Evolutionary conservation across 2,888 invertebrate genomes (phyloP).

Genomic region (Rhamnusium bicolor): DNA sequence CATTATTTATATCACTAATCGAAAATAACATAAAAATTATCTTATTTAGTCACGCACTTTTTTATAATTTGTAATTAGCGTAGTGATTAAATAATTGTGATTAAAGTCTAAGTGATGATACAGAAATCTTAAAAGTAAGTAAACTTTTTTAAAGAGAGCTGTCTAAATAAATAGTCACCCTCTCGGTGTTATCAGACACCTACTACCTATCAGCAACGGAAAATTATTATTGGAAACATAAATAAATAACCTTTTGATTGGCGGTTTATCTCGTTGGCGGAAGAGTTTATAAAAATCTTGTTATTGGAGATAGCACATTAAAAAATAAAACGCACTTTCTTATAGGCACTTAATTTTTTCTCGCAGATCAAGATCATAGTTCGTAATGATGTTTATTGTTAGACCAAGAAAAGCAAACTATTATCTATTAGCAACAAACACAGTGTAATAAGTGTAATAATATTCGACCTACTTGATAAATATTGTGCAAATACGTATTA

Average conservation of each 20-base stretch:
- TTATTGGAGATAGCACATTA: slow-evolving; percentile 8
- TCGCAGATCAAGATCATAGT: neutral
- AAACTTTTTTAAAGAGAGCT: slow-evolving; percentile 41
- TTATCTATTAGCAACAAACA: neutral
- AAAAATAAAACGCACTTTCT: slow-evolving; percentile 6
- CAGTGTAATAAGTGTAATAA: neutral
- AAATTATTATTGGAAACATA: slow-evolving; percentile 54
- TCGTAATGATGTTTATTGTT: neutral
- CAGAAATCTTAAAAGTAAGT: slow-evolving; percentile 43
- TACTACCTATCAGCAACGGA: slow-evolving; percentile 58
- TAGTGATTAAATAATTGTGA: neutral
- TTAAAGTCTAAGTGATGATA: neutral
- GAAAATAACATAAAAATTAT: slow-evolving; percentile 47
- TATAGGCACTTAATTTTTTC: neutral
- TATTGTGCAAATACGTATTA: too few species aligned
- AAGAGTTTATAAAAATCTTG: slow-evolving; percentile 14
- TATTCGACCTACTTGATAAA: too few species aligned
- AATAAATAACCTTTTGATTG: slow-evolving; percentile 44
- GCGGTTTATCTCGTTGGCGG: slow-evolving; percentile 10
- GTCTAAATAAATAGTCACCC: slow-evolving; percentile 46
- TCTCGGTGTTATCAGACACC: slow-evolving; percentile 28
- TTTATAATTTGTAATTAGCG: neutral
- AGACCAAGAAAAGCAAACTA: neutral
- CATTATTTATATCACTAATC: slow-evolving; percentile 56
- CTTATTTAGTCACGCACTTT: slow-evolving; percentile 1